phyloP scores from a whole-genome alignment of 2,797 vertebrate genomes.

The Mallotus villosus region DNA sequence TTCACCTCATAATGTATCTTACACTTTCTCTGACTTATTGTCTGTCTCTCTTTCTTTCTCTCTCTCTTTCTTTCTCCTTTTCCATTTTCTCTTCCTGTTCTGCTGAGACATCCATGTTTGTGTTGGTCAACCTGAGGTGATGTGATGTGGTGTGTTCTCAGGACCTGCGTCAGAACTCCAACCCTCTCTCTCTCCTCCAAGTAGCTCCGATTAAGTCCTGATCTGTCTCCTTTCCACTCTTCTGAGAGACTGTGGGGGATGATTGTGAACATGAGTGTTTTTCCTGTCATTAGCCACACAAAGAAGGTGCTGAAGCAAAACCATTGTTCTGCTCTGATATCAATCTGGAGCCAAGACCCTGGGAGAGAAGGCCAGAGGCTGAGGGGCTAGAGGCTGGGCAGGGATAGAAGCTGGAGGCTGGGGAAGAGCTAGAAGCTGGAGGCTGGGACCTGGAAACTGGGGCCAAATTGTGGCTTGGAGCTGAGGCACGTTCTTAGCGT shows the following conservation, averaged over 20 bases:
- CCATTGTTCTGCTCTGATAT: conserved; percentile 10
- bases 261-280: neutral
- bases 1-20: neutral
- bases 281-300: conserved; percentile 8
- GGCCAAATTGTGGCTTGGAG: neutral
- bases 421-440: neutral
- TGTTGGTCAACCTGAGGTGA: neutral
- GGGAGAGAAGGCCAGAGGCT: neutral
- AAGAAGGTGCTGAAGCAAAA: neutral
- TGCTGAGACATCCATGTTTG: neutral
- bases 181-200: neutral
- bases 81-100: neutral
- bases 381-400: neutral
- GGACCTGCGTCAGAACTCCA: neutral
- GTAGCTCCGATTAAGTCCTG: neutral
- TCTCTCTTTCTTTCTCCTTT: neutral
- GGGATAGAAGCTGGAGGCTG: neutral
- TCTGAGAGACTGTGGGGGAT: neutral
- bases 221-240: neutral
- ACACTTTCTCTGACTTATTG: neutral
- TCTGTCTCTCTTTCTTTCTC: neutral
- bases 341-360: conserved; percentile 6
- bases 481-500: neutral
- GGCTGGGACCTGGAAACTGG: neutral
- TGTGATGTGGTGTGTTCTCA: too few species aligned